A percentile compares a stretch with the other conserved stretches of the same genome.
phyloP scores from a whole-genome alignment of 1,140 invertebrate genomes.

The Euwallacea similis region DNA sequence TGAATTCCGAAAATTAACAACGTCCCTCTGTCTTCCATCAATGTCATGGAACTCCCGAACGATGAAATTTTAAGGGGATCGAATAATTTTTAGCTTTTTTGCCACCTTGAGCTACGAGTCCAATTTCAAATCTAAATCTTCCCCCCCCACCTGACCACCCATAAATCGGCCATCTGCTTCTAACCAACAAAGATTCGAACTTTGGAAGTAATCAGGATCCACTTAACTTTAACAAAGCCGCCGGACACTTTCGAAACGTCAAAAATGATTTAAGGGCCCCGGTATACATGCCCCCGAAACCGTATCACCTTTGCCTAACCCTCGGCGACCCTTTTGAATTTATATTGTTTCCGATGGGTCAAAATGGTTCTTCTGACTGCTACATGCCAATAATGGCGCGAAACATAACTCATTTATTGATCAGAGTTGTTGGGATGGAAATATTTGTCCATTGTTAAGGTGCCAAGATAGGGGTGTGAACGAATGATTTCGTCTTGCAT shows the following conservation, averaged over 20 bases:
- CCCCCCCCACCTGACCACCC: neutral
- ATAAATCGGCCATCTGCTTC: constrained; percentile 40
- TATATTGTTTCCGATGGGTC: constrained; percentile 17
- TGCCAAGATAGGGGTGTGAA: neutral
- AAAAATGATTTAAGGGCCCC: constrained; percentile 39
- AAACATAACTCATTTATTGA: constrained; percentile 22
- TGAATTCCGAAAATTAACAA: too few species aligned
- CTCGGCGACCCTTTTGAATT: constrained; percentile 23
- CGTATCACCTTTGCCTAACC: constrained; percentile 33
- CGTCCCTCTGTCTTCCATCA: too few species aligned
- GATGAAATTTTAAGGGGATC: too few species aligned
- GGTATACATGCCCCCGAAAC: constrained; percentile 36
- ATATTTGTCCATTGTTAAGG: neutral
- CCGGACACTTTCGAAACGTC: constrained; percentile 39
- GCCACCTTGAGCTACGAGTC: too few species aligned
- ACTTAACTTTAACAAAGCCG: constrained; percentile 44
- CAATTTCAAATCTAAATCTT: too few species aligned
- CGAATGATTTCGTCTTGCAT: neutral
- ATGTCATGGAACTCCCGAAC: too few species aligned
- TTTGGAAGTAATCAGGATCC: constrained; percentile 41
- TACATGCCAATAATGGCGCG: constrained; percentile 26
- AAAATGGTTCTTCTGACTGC: constrained; percentile 26
- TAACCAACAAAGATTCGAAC: constrained; percentile 7
- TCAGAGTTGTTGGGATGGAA: neutral
- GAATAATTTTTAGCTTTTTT: too few species aligned